Evolutionary conservation across 2,113 vertebrate genomes (phyloP).

Genomic region (Cepphus grylle): DNA sequence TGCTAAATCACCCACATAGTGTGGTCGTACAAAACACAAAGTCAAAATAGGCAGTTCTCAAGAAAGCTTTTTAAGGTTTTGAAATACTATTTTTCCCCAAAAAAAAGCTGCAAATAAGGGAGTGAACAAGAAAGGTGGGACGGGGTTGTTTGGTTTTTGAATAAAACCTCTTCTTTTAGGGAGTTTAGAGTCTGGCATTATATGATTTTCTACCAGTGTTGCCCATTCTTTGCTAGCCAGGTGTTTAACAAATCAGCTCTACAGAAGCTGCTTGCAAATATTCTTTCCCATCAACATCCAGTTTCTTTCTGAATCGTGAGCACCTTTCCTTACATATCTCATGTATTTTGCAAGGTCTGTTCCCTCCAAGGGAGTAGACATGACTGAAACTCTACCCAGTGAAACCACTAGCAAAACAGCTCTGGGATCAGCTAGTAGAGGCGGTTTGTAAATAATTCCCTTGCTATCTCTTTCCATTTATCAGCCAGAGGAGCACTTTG

Average conservation of each 20-base stretch:
- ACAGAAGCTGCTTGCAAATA: not conserved
- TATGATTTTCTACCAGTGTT: not conserved
- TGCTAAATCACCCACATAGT: not conserved
- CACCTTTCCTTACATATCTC: not conserved
- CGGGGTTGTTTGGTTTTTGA: not conserved
- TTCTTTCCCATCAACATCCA: not conserved
- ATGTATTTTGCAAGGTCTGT: not conserved
- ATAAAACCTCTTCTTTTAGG: not conserved
- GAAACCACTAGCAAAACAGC: not conserved
- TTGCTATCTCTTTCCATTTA: not conserved
- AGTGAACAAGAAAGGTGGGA: not conserved
- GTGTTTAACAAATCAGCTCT: not conserved
- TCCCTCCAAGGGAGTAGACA: not conserved
- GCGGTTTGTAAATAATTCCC: not conserved
- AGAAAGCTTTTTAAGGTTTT: not conserved
- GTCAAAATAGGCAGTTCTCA: slow-evolving; percentile 6
- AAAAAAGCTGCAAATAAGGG: not conserved
- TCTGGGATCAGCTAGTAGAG: not conserved
- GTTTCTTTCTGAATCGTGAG: not conserved
- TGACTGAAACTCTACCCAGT: not conserved
- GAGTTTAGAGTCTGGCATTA: not conserved
- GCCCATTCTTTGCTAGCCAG: not conserved
- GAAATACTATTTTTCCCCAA: not conserved
- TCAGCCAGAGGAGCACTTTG: not conserved
- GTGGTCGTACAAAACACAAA: not conserved